phyloP scores from a whole-genome alignment of 2,797 vertebrate species.

The Eurystomus glaucurus region DNA sequence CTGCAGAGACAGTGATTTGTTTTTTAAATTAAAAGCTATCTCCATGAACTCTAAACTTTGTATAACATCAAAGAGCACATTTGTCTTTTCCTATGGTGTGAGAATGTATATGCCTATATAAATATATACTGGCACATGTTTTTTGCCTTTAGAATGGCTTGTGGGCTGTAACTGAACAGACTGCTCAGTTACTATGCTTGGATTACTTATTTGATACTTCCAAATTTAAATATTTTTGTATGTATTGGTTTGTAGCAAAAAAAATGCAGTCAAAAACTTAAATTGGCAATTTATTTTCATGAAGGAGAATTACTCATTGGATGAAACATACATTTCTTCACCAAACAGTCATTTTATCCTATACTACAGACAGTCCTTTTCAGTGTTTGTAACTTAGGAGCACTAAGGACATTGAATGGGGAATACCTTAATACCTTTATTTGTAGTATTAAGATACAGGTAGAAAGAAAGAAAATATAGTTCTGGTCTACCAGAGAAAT shows the following conservation, averaged over 20 bases:
- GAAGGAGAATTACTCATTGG: not conserved
- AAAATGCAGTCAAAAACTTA: not conserved
- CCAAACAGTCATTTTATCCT: not conserved
- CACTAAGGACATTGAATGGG: not conserved
- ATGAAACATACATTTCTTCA: not conserved
- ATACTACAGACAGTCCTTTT: not conserved
- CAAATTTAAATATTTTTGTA: constrained; percentile 47
- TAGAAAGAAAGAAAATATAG: not conserved
- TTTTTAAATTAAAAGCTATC: constrained; percentile 41
- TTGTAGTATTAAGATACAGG: too few relatives aligned
- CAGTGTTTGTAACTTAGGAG: not conserved
- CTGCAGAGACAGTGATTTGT: constrained; percentile 12
- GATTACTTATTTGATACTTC: constrained; percentile 61
- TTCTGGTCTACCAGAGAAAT: not conserved
- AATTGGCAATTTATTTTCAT: constrained; percentile 11
- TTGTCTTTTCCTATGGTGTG: constrained; percentile 54
- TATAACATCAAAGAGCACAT: constrained; percentile 42
- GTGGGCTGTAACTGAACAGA: constrained; percentile 47
- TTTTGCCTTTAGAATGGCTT: constrained; percentile 57
- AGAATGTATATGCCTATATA: constrained; percentile 49
- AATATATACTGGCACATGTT: constrained; percentile 46
- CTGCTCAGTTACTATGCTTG: constrained; percentile 54
- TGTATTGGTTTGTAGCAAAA: constrained; percentile 10
- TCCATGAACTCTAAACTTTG: constrained; percentile 49
- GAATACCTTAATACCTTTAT: not conserved